Conservation (phyloP, 1,140 invertebrate genomes). For the Eurytemora carolleeae region DNA sequence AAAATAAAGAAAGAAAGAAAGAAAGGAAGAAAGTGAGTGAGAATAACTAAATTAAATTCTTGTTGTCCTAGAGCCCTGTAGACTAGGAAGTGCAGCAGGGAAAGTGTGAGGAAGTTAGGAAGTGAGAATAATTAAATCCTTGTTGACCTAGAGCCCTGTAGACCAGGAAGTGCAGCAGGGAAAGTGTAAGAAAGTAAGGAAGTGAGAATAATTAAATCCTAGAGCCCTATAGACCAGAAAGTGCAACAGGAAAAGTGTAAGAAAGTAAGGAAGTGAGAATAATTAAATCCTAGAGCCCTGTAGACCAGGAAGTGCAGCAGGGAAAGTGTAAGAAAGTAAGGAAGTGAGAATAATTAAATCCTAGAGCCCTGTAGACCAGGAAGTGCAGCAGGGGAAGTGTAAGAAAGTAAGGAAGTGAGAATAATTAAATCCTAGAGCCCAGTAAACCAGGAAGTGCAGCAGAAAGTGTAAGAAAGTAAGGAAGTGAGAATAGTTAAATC, state of each 20-base stretch:
- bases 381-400: constrained; percentile 11
- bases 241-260: no score
- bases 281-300: constrained; percentile 5
- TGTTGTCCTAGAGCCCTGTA: constrained; percentile 8
- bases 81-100: constrained; percentile 7
- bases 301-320: constrained; percentile 10
- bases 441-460: neutral
- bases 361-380: constrained; percentile 10
- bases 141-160: constrained; percentile 10
- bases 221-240: constrained; percentile 7
- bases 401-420: no score
- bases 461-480: constrained; percentile 8
- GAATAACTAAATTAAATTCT: no score
- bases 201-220: no score
- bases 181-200: constrained; percentile 4
- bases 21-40: no score
- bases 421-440: neutral
- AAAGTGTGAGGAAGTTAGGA: constrained; percentile 1
- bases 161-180: constrained; percentile 11
- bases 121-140: no score
- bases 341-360: no score
- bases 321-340: constrained; percentile 1
- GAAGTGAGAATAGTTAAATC: no score
- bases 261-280: no score
- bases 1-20: no score